phyloP scores from a whole-genome alignment of 2,888 invertebrate genomes.

The Eupithecia centaureata region DNA sequence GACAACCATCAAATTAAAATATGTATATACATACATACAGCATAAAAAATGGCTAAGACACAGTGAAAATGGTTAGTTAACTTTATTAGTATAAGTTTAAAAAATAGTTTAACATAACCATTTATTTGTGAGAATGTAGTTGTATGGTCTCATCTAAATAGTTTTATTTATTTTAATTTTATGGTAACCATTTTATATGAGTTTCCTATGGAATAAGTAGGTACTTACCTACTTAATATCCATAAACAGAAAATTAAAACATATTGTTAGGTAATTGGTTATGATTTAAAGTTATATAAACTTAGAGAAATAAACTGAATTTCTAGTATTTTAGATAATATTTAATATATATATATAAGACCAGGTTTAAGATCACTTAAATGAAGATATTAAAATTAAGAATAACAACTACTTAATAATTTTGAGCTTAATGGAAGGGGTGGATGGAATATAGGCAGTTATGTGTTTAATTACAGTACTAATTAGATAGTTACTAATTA shows the following conservation, averaged over 20 bases:
- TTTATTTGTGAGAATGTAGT: background rate
- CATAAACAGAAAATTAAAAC: too few relatives aligned
- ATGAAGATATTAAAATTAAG: background rate
- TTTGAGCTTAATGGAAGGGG: background rate
- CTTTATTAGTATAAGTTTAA: too few relatives aligned
- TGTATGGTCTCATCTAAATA: background rate
- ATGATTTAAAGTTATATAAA: background rate
- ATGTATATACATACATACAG: too few relatives aligned
- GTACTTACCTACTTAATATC: too few relatives aligned
- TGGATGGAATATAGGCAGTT: background rate
- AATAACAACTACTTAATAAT: background rate
- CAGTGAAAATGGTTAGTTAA: too few relatives aligned
- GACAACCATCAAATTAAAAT: background rate
- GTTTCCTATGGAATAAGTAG: background rate
- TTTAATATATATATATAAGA: too few relatives aligned
- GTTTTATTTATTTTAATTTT: too few relatives aligned
- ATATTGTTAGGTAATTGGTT: background rate
- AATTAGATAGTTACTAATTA: conserved; percentile 26
- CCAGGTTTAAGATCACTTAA: background rate
- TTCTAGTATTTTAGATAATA: background rate
- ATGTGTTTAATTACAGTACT: conserved; percentile 5
- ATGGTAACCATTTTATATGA: too few relatives aligned
- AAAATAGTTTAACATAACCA: background rate
- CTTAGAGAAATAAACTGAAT: background rate
- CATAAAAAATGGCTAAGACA: background rate